Base-by-base conservation (phyloP, 1,140 invertebrate species). In the Asobara japonica region DNA sequence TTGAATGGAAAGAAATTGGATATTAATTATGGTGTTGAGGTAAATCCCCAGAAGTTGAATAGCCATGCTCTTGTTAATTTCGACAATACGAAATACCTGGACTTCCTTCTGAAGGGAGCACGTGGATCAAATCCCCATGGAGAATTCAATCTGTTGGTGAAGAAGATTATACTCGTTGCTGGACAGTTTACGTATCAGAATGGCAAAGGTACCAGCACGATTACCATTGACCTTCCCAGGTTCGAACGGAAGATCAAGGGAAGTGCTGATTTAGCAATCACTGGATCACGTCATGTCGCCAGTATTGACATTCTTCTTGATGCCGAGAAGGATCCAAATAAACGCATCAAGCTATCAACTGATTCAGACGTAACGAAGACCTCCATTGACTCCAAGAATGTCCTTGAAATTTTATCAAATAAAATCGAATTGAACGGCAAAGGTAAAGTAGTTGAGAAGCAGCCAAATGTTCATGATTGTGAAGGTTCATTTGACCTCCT, bases 241-340 rank as follows among this genome's bases (percentile, higher is more conserved):
- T 72, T 87, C 3, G 80, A 90, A 33, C 88, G 90, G 6, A 92
- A 92, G 75, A 84, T 94, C 31, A 92, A 92, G 78, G 85, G 79
- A 11, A 84, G 74, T 18, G 82, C 89, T 10, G 90, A 92, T 3
- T 76, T 91, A 0, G 89, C 88, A 3, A 89, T 93, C 68, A 84
- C 87, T 0, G 86, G 90, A 0, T 84, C 88, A 25, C 84, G 89
- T 1, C 90, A 90, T 75, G 89, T 90, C 36, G 87, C 89, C 0
- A 89, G 90, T 22, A 70, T 91, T 0, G 91, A 90, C 30, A 18
- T 95, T 1, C 89, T 88, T 61, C 90, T 91, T 7, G 89, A 94
- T 79, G 91, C 90, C n/a, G 90, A 91, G 11, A 93, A 93, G 73
- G 89, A 93, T 78, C 91, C 91, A 11, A 90, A 81, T 51, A 90